Conservation (phyloP, 1,140 invertebrate species). For the Aphelenchoides fujianensis region DNA sequence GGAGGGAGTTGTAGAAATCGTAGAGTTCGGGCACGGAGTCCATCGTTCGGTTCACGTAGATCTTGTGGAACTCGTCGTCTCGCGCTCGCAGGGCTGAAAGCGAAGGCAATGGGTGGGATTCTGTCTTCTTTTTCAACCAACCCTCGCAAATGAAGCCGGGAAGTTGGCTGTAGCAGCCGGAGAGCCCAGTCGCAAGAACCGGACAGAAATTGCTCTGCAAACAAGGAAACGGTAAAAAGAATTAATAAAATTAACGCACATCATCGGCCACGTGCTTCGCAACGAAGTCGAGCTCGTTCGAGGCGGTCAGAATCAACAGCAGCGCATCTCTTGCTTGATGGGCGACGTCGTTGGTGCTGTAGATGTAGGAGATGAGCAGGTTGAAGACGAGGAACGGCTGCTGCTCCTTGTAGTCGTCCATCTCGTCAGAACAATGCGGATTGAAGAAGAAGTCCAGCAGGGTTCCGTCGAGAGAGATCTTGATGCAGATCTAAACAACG, state of each 20-base stretch:
- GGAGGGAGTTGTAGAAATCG: conserved; percentile 84
- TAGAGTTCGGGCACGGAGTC: conserved; percentile 78
- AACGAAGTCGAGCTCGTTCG: conserved; percentile 78
- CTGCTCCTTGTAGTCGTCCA: conserved; percentile 62
- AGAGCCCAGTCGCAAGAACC: conserved; percentile 76
- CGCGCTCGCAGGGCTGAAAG: conserved; percentile 24
- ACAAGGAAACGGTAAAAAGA: neutral
- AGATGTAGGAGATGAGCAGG: conserved; percentile 82
- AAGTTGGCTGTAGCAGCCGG: conserved; percentile 85
- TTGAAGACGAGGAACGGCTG: conserved; percentile 80
- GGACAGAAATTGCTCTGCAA: conserved; percentile 83
- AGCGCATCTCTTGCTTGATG: conserved; percentile 88
- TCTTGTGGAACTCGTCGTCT: conserved; percentile 76
- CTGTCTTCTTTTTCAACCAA: conserved; percentile 28
- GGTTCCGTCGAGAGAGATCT: conserved; percentile 77
- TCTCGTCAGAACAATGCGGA: conserved; percentile 66
- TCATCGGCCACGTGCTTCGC: conserved; percentile 61
- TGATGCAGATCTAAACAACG: conserved; percentile 58
- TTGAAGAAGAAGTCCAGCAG: conserved; percentile 85
- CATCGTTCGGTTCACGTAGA: conserved; percentile 81
- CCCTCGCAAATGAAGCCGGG: conserved; percentile 67
- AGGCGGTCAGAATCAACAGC: conserved; percentile 85
- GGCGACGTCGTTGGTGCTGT: conserved; percentile 81
- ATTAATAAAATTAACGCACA: conserved; percentile 30
- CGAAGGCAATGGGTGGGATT: neutral